Evolutionary conservation across 2,888 invertebrate species (phyloP), one percentile per base, ranked within the genome.

Genomic region (Dynastes maya): DNA sequence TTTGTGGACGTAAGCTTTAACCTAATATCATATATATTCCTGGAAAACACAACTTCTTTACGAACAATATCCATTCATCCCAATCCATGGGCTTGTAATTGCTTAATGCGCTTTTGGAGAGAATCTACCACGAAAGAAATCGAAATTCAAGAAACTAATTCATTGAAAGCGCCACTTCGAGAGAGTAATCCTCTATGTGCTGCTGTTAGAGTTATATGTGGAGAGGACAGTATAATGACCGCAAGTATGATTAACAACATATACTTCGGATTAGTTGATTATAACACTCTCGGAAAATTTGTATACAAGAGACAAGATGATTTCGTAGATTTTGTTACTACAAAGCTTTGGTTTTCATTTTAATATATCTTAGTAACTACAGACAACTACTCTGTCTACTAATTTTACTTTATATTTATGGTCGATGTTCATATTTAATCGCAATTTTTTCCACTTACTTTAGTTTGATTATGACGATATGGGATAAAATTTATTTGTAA

Each of bases 311-410:
- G n/a, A 9, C 32, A 63, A 63, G 29, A 63, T 9, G 63, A 63
- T 63, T 63, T 63, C 29, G 29, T 63, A 63, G 63, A 63, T 63
- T 32, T 63, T 63, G 63, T 29, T 29, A 32, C 29, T 63, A 13
- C 11, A 4, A 8, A 2, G 2, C 9, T 63, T 6, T 63, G 63
- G 63, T 63, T 29, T 63, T 45, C 45, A 11, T 45, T 8, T 5
- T 45, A 45, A 8, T 45, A 45, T 11, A 45, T 45, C 8, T 45
- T 45, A 8, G 2, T 8, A 8, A 11, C 2, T 45, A 45, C 45
- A 8, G 2, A 2, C 45, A 45, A 2, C 8, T 45, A 45, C 1
- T 45, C 45, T 22, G 22, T 22, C 22, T 11, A 11, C 8, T 40
- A 40, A 9, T 40, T 40, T 40, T 40, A 32, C 32, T 32, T 32